Evolutionary conservation across 2,113 vertebrate genomes (phyloP).

Genomic region (Nibea coibor): DNA sequence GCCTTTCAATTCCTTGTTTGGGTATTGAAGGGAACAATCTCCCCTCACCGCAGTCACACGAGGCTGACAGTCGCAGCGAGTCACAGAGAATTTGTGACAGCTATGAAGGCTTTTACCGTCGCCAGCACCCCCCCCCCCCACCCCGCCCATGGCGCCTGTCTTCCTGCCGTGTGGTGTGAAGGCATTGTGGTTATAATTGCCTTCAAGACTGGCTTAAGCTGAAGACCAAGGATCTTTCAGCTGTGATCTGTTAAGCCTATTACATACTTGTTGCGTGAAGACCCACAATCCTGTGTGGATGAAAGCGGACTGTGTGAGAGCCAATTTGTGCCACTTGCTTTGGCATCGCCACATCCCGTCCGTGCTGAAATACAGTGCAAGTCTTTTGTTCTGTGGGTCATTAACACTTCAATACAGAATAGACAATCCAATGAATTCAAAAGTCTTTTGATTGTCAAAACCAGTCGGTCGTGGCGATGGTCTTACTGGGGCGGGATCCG

Average conservation of each 20-base stretch:
- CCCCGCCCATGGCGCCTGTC: not conserved
- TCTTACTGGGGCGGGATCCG: not conserved
- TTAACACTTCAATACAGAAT: constrained; percentile 57
- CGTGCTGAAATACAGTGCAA: constrained; percentile 35
- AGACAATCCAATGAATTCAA: constrained; percentile 33
- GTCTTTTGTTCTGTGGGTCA: constrained; percentile 55
- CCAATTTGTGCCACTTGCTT: constrained; percentile 71
- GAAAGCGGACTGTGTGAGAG: constrained; percentile 40
- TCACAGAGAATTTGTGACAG: constrained; percentile 24
- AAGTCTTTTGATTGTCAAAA: constrained; percentile 18
- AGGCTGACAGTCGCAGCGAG: not conserved
- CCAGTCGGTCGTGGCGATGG: not conserved
- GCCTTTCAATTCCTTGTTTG: constrained; percentile 45
- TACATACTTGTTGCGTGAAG: constrained; percentile 77
- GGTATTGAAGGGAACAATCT: constrained; percentile 63
- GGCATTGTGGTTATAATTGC: constrained; percentile 70
- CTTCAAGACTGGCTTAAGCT: constrained; percentile 66
- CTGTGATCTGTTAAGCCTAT: constrained; percentile 80
- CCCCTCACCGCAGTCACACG: constrained; percentile 9
- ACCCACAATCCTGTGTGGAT: constrained; percentile 61
- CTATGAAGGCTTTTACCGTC: constrained; percentile 24
- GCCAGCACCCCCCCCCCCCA: no score
- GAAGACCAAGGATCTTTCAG: constrained; percentile 59
- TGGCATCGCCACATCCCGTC: constrained; percentile 31
- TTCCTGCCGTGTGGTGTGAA: constrained; percentile 35